These are phyloP conservation scores for Tinea pellionella DNA, from an alignment of 2,888 invertebrate species.

Conservation along the genomic window DNA sequence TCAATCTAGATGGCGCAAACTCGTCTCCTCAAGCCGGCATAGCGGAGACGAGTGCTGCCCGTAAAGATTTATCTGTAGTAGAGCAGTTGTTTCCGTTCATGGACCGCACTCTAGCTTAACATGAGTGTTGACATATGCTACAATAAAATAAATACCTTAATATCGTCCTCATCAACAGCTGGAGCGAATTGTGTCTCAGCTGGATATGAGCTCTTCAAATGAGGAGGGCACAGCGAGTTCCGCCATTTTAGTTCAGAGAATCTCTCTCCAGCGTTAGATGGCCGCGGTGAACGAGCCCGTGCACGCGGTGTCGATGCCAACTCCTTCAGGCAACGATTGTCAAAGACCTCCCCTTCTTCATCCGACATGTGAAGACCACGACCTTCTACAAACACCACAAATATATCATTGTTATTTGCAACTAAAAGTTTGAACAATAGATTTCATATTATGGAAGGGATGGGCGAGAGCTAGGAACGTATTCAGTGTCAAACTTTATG, in stretches of 20 bases:
- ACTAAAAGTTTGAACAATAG: no score
- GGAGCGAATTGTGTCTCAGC: constrained; percentile 80
- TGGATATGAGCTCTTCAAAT: constrained; percentile 86
- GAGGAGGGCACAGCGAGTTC: constrained; percentile 86
- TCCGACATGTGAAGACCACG: constrained; percentile 80
- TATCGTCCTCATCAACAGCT: constrained; percentile 56
- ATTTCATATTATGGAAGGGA: no score
- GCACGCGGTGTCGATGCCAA: constrained; percentile 71
- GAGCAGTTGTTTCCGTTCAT: no score
- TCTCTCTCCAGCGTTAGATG: constrained; percentile 26
- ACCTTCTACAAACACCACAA: constrained; percentile 27
- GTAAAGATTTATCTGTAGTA: no score
- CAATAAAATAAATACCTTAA: constrained; percentile 44
- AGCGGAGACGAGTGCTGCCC: no score
- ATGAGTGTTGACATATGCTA: no score
- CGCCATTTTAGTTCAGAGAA: constrained; percentile 80
- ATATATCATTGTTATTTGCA: no score
- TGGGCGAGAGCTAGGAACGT: no score
- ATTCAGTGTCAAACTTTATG: no score
- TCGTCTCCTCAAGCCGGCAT: no score
- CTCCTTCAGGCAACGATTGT: constrained; percentile 80
- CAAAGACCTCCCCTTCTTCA: constrained; percentile 87
- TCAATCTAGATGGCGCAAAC: no score
- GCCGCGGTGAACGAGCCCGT: constrained; percentile 23
- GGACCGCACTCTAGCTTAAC: no score